Evolutionary conservation across 2,113 vertebrate genomes (phyloP).

Genomic region (Seriola aureovittata): DNA sequence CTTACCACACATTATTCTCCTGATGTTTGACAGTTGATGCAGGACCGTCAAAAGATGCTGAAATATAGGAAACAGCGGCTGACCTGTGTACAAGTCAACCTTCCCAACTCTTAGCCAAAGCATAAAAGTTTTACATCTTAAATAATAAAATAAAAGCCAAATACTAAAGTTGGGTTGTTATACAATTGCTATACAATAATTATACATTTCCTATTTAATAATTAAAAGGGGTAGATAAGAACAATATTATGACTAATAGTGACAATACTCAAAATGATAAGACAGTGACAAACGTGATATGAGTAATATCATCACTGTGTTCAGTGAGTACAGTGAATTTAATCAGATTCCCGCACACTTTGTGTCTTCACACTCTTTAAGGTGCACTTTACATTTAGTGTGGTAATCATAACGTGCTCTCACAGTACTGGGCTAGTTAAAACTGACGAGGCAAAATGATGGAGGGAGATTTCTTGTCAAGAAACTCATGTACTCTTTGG

Average conservation of each 20-base stretch:
- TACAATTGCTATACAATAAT: too few species aligned
- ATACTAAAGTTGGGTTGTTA: too few species aligned
- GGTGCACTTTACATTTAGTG: background rate
- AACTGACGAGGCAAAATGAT: background rate
- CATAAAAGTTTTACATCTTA: background rate
- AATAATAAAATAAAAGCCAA: background rate
- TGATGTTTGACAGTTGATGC: constrained; percentile 28
- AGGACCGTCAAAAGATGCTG: background rate
- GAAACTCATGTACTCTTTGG: background rate
- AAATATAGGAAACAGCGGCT: too few species aligned
- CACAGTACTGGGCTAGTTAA: background rate
- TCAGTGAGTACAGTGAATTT: background rate
- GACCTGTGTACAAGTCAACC: background rate
- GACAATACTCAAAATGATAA: background rate
- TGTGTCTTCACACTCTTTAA: background rate
- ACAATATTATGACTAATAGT: background rate
- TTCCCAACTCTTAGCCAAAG: background rate
- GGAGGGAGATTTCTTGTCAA: background rate
- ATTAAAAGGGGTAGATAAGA: background rate
- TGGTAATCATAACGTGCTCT: background rate
- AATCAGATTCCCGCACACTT: background rate
- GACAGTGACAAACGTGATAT: background rate
- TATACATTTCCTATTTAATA: too few species aligned
- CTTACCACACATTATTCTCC: constrained; percentile 29
- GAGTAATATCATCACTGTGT: background rate